phyloP scores from a whole-genome alignment of 2,797 vertebrate species.

The Novumbra hubbsi region DNA sequence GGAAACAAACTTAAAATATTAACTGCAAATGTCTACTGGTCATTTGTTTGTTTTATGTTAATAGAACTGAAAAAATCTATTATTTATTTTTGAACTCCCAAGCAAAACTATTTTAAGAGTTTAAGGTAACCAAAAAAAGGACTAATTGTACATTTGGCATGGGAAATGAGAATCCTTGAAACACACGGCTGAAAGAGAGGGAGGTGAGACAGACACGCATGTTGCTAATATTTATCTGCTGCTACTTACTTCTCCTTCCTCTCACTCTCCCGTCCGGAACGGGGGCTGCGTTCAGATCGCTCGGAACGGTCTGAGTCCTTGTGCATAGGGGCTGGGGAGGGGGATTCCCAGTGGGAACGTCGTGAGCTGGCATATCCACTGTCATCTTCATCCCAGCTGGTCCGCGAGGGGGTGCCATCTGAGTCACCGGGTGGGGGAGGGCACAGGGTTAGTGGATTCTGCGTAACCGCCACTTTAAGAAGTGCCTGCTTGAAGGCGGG shows the following conservation, averaged over 20 bases:
- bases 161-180: too few species aligned
- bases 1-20: too few species aligned
- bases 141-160: too few species aligned
- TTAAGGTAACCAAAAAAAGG: too few species aligned
- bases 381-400: conserved; percentile 97
- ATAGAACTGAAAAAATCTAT: too few species aligned
- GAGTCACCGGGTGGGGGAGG: neutral
- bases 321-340: conserved; percentile 83
- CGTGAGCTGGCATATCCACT: conserved; percentile 75
- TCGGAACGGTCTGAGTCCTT: conserved; percentile 82
- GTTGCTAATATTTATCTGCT: neutral
- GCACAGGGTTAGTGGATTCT: neutral
- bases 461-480: neutral
- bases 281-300: conserved; percentile 68
- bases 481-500: neutral
- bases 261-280: conserved; percentile 79
- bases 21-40: too few species aligned
- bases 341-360: conserved; percentile 95
- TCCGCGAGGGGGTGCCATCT: conserved; percentile 91
- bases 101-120: too few species aligned
- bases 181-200: too few species aligned
- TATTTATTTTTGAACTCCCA: too few species aligned
- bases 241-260: conserved; percentile 77
- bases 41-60: too few species aligned
- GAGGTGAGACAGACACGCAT: neutral